Percentiles rank a stretch among this genome's conserved stretches.
Evolutionary conservation across 2,888 invertebrate species (phyloP).

Genomic region (Lasioglossum malachurum): DNA sequence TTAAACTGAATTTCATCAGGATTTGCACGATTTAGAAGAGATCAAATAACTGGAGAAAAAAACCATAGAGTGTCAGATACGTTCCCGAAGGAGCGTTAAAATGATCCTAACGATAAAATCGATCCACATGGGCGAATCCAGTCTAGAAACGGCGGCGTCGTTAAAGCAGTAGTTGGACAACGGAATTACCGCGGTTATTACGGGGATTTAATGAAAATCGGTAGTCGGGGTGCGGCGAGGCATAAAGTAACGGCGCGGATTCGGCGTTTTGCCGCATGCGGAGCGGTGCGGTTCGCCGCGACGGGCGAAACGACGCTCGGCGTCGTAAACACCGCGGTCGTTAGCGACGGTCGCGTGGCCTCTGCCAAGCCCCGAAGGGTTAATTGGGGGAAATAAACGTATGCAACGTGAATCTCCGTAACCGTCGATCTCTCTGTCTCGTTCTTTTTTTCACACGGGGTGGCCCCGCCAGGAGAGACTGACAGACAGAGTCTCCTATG

Average conservation of each 20-base stretch:
- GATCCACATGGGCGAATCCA: background rate
- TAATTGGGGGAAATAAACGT: conserved; percentile 81
- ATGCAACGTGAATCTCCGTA: conserved; percentile 76
- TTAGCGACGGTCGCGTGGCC: conserved; percentile 80
- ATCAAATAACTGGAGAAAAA: background rate
- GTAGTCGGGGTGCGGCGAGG: conserved; percentile 4
- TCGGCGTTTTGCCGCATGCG: conserved; percentile 26
- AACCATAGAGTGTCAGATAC: too few relatives aligned
- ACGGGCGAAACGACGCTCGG: conserved; percentile 44
- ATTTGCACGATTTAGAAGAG: too few relatives aligned
- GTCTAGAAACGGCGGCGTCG: background rate
- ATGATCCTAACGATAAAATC: background rate
- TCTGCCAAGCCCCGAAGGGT: conserved; percentile 78
- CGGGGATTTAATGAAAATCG: conserved; percentile 27
- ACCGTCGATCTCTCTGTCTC: conserved; percentile 59
- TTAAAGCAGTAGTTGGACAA: background rate
- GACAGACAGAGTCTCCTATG: background rate
- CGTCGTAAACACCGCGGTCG: conserved; percentile 78
- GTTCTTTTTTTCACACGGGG: conserved; percentile 55
- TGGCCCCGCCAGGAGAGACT: background rate
- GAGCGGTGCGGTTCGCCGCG: conserved; percentile 54
- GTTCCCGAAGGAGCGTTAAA: background rate
- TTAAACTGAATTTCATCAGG: too few relatives aligned
- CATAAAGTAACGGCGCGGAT: conserved; percentile 16
- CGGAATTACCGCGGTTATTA: conserved; percentile 15